Evolutionary conservation across 2,888 invertebrate species (phyloP), one percentile per base, ranked within the genome.

Genomic region (Pandemis cinnamomeana): DNA sequence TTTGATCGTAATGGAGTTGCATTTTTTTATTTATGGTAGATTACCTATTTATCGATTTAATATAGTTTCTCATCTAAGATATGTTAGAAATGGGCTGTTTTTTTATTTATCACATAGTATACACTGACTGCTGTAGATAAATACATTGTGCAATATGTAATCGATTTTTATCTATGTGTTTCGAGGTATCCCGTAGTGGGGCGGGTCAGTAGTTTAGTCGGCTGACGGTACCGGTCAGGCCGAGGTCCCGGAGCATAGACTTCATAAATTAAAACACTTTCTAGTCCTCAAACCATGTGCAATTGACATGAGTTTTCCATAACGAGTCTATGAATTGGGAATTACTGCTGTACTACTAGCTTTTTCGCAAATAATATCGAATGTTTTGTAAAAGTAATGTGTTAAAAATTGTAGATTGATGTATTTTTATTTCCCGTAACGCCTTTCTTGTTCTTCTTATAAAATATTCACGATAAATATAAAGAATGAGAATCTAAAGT

Each of bases 81-180:
- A 83, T 86, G 81, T 85, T 91, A 91, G 91, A 85, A 80, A 87
- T 87, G 91, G 91, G 91, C 91, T 92, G 91, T 89, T 90, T 89
- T 87, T 85, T 82, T 80, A 82, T 81, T 79, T 79, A 80, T 74
- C 66, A 71, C 74, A 74, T 67, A 74, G 82, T 80, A 80, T 78
- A 79, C 86, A 86, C 86, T 77, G 83, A 85, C 80, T 84, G 88
- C 88, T 83, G 83, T 84, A 85, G 84, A 82, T 80, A 77, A 77
- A 81, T 81, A 73, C 67, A 82, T 80, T 85, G 86, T 88, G 87
- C 87, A 87, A 88, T 87, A 86, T 83, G 77, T 83, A 82, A 83
- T 82, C 78, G 78, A 82, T 76, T 84, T 55, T 84, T 81, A 78
- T 72, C 79, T 78, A 36, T 36, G 69, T 73, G 73, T 78, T 77